Evolutionary conservation across 2,113 vertebrate genomes (phyloP).

Genomic region (Pelvicachromis taeniatus): DNA sequence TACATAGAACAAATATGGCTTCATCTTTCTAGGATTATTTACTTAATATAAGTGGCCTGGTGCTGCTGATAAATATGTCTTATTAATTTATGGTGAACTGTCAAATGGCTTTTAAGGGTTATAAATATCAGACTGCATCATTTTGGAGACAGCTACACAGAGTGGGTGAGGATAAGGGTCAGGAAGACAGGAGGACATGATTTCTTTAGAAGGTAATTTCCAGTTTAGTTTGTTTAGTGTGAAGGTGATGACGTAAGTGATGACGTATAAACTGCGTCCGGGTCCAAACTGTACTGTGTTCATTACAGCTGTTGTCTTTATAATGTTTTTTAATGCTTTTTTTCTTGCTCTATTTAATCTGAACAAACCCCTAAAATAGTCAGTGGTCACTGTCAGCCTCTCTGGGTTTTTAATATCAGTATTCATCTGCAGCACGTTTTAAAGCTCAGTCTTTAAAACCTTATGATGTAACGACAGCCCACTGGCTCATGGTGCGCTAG

Average conservation of each 20-base stretch:
- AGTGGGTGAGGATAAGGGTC: neutral
- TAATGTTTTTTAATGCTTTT: neutral
- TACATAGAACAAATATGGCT: neutral
- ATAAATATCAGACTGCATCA: constrained; percentile 35
- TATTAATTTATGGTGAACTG: constrained; percentile 30
- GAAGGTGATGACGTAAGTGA: neutral
- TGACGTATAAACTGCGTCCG: neutral
- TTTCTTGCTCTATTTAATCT: neutral
- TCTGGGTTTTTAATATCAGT: neutral
- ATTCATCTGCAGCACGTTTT: neutral
- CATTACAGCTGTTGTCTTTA: neutral
- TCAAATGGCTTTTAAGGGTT: constrained; percentile 52
- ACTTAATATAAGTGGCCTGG: neutral
- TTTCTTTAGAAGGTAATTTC: neutral
- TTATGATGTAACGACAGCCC: neutral
- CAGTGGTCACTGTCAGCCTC: neutral
- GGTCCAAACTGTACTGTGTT: neutral
- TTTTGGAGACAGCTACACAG: constrained; percentile 18
- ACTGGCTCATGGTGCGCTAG: neutral
- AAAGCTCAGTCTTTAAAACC: neutral
- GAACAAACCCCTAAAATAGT: neutral
- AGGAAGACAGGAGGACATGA: neutral
- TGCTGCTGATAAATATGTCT: constrained; percentile 26
- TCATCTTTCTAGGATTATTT: constrained; percentile 2
- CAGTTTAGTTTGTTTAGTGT: neutral